These are phyloP conservation scores for Verasper variegatus DNA, from an alignment of 2,113 vertebrate species.

Conservation along the genomic window DNA sequence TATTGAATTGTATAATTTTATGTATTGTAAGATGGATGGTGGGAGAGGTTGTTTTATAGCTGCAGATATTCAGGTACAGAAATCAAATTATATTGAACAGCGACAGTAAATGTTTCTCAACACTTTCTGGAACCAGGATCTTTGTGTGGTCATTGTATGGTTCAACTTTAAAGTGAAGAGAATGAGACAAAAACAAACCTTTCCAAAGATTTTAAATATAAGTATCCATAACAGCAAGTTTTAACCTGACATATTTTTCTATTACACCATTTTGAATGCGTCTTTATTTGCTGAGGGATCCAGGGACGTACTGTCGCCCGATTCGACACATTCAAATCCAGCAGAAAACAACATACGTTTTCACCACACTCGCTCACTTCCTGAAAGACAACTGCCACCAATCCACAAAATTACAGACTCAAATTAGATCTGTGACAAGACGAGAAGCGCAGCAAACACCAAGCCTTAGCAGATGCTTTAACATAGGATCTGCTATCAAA, in stretches of 20 bases:
- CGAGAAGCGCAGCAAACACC: conserved; percentile 28
- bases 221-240: too few species aligned
- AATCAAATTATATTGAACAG: conserved; percentile 1
- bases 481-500: conserved; percentile 8
- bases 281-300: conserved; percentile 16
- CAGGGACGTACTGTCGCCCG: not conserved
- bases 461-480: conserved; percentile 12
- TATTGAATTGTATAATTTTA: not conserved
- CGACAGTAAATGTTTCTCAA: not conserved
- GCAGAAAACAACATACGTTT: conserved; percentile 36
- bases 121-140: not conserved
- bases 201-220: too few species aligned
- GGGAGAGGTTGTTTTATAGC: not conserved
- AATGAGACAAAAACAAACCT: not conserved
- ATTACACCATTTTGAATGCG: not conserved
- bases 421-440: conserved; percentile 25
- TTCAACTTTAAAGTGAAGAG: not conserved
- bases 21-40: not conserved
- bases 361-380: not conserved
- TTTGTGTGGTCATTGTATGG: not conserved
- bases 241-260: not conserved
- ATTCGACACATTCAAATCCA: not conserved
- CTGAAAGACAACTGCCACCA: conserved; percentile 12
- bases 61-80: not conserved
- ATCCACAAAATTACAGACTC: conserved; percentile 22